Evolutionary conservation across 2,113 vertebrate species (phyloP), one percentile per base, ranked within the genome.

Genomic region (Grammomys dolichurus): DNA sequence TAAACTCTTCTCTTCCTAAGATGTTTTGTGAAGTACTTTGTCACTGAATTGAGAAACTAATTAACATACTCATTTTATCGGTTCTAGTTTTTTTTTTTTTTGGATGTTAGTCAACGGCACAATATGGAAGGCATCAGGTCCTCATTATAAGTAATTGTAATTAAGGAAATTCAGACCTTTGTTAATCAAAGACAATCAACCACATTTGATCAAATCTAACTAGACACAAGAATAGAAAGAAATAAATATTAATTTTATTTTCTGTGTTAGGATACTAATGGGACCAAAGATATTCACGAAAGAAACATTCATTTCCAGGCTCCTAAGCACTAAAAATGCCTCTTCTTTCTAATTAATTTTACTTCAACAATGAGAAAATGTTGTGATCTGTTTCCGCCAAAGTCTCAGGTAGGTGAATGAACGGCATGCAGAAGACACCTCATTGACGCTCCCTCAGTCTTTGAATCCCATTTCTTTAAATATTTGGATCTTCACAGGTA

Each of bases 161-260:
- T 86, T 90, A 89, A 95, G 40, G 54, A 76, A 93, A 92, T 36
- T 77, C 63, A 93, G 75, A 90, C 40, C 85, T 17, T 73, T 73
- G 12, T 87, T 96, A 90, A 90, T 94, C 89, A 96, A 96, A 89
- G 63, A 91, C 19, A 90, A 51, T 94, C 65, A 95, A 92, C 46
- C 90, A 89, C 8, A 67, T 63, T 91, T 86, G 77, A 95, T 95
- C 14, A 11, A 48, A 65, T 70, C 69, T 97, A 95, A 96, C 94
- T 93, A 88, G 73, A 89, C 3, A 48, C 24, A 84, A 40, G 12
- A 88, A 96, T 89, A 78, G 80, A 92, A 43, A 78, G 28, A 88
- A 93, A 95, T 87, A 89, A 78, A 95, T 94, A 93, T 93, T 93
- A 92, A 95, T 93, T 10, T 48, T 46, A 76, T 36, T 2, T 2